phyloP scores from a whole-genome alignment of 2,888 invertebrate species.

The Cerceris rybyensis region DNA sequence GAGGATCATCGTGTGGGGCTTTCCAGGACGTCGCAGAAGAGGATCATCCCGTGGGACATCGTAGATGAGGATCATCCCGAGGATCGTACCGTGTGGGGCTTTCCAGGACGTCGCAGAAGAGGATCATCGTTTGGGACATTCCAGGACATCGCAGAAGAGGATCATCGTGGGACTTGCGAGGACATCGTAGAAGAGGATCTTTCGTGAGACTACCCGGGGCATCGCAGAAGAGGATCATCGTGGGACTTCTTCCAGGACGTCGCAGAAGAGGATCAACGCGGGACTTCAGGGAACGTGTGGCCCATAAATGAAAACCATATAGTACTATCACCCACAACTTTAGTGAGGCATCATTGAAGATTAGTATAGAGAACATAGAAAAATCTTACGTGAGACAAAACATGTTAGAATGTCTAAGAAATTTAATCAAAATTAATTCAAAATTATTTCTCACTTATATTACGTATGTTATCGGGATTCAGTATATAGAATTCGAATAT shows the following conservation, averaged over 20 bases:
- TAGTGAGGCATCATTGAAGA: background rate
- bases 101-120: background rate
- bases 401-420: too few species aligned
- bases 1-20: constrained; percentile 1
- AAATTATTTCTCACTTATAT: too few species aligned
- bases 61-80: background rate
- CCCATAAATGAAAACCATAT: background rate
- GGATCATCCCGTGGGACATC: background rate
- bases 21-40: background rate
- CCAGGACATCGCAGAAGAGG: constrained; percentile 2
- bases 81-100: too few species aligned
- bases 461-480: too few species aligned
- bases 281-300: background rate
- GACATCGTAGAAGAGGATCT: background rate
- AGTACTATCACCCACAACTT: constrained; percentile 23
- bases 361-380: too few species aligned
- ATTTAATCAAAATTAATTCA: too few species aligned
- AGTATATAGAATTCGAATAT: too few species aligned
- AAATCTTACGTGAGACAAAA: too few species aligned
- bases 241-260: background rate
- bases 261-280: constrained; percentile 7
- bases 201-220: background rate
- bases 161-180: too few species aligned
- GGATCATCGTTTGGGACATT: constrained; percentile 26
- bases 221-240: background rate